Percentiles rank a stretch among this genome's conserved stretches.
Conservation (phyloP, 2,113 vertebrate species). For the Ardeotis arabs region DNA sequence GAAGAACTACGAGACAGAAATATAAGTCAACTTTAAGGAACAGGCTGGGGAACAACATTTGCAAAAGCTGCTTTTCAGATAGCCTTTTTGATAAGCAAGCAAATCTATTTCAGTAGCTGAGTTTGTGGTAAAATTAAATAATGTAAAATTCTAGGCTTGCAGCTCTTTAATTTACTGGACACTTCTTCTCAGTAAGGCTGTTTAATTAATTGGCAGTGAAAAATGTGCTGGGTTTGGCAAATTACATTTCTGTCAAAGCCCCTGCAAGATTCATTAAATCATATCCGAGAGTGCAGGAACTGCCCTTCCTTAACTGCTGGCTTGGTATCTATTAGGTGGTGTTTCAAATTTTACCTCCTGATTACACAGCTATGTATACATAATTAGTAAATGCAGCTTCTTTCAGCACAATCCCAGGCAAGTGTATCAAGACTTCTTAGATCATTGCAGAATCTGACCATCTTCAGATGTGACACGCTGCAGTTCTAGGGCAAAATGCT, state of each 20-base stretch:
- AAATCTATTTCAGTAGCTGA: conserved; percentile 23
- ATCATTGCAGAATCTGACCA: not conserved
- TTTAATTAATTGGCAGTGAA: conserved; percentile 70
- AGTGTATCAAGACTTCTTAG: not conserved
- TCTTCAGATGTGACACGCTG: not conserved
- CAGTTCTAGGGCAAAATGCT: not conserved
- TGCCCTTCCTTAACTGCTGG: conserved; percentile 12
- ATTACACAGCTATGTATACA: not conserved
- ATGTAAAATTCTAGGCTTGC: conserved; percentile 32
- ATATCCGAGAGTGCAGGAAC: not conserved
- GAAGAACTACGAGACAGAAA: not conserved
- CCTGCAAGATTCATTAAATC: conserved; percentile 56
- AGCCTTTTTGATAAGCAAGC: not conserved
- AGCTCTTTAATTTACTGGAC: conserved; percentile 64
- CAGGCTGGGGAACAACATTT: not conserved
- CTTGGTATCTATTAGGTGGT: not conserved
- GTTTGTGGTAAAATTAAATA: conserved; percentile 58
- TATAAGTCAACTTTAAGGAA: not conserved
- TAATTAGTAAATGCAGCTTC: not conserved
- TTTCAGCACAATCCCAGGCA: not conserved
- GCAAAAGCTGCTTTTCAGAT: not conserved
- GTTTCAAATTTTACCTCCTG: not conserved
- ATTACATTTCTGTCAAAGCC: conserved; percentile 59
- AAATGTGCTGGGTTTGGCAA: conserved; percentile 64
- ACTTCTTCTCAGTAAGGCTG: conserved; percentile 23